These are phyloP conservation scores for Hemicordylus capensis DNA, from an alignment of 2,113 vertebrate genomes.

Conservation along the genomic window DNA sequence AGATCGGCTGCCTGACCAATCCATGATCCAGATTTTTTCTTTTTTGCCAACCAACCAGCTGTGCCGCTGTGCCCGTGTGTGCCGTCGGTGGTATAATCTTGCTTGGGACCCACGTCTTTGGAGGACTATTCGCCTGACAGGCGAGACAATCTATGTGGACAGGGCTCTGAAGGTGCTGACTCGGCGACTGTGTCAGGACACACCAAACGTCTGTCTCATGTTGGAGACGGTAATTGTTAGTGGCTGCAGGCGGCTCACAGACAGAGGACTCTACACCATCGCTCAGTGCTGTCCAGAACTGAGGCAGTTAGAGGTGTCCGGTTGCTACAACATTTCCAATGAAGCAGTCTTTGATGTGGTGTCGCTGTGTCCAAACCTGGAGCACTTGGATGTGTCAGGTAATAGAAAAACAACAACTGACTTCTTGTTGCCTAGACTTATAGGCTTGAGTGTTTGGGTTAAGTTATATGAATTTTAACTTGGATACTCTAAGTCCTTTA, in stretches of 20 bases:
- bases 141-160: slow-evolving; percentile 93
- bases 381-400: slow-evolving; percentile 98
- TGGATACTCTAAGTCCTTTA: slow-evolving; percentile 24
- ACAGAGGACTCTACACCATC: slow-evolving; percentile 93
- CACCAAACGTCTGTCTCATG: slow-evolving; percentile 96
- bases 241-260: slow-evolving; percentile 94
- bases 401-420: too few relatives aligned
- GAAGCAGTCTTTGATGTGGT: slow-evolving; percentile 95
- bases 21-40: slow-evolving; percentile 89
- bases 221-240: slow-evolving; percentile 91
- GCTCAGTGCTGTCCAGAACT: slow-evolving; percentile 97
- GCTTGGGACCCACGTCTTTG: slow-evolving; percentile 97
- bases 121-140: slow-evolving; percentile 88
- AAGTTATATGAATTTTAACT: neutral
- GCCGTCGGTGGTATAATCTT: slow-evolving; percentile 96
- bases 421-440: too few relatives aligned
- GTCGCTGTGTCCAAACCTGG: slow-evolving; percentile 93
- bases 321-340: slow-evolving; percentile 96
- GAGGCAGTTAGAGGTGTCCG: slow-evolving; percentile 88
- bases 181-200: slow-evolving; percentile 95
- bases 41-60: slow-evolving; percentile 96
- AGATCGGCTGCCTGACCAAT: slow-evolving; percentile 88
- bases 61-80: slow-evolving; percentile 92
- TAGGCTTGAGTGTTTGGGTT: neutral
- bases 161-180: slow-evolving; percentile 93